Conservation (phyloP, 2,888 invertebrate species). For the Lepidocyrtinus sp. region DNA sequence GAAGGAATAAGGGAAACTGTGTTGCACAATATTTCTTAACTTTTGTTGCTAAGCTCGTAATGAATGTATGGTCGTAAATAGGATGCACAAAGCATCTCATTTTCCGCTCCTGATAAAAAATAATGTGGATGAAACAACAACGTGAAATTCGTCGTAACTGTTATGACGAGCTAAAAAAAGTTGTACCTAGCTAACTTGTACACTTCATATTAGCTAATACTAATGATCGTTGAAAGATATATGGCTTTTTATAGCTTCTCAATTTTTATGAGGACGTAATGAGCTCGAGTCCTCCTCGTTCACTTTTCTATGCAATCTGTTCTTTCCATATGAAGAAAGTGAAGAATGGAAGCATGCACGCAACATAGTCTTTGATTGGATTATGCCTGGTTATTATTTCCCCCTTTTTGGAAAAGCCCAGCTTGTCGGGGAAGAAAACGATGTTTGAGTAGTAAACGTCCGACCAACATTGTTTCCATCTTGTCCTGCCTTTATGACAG, state of each 20-base stretch:
- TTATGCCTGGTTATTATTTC: slow-evolving; percentile 55
- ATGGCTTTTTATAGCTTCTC: slow-evolving; percentile 31
- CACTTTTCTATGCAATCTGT: neutral
- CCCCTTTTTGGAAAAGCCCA: slow-evolving; percentile 53
- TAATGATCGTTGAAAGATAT: slow-evolving; percentile 55
- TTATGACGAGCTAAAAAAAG: neutral
- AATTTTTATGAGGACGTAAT: slow-evolving; percentile 50
- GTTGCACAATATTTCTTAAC: neutral
- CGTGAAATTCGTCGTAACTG: neutral
- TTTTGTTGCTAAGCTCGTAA: neutral
- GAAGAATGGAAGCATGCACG: neutral
- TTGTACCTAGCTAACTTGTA: too few species aligned
- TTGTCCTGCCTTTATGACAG: slow-evolving; percentile 55
- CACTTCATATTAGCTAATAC: slow-evolving; percentile 9
- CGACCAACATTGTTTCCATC: neutral
- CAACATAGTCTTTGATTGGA: slow-evolving; percentile 55
- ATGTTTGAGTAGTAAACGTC: neutral
- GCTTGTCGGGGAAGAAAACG: slow-evolving; percentile 6
- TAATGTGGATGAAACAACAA: neutral
- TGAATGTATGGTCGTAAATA: too few species aligned
- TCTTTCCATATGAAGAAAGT: neutral
- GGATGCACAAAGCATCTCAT: neutral
- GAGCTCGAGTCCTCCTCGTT: slow-evolving; percentile 32
- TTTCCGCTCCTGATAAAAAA: neutral
- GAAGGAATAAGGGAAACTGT: neutral